Conservation (phyloP, 2,797 vertebrate genomes). For the Microchirus variegatus region DNA sequence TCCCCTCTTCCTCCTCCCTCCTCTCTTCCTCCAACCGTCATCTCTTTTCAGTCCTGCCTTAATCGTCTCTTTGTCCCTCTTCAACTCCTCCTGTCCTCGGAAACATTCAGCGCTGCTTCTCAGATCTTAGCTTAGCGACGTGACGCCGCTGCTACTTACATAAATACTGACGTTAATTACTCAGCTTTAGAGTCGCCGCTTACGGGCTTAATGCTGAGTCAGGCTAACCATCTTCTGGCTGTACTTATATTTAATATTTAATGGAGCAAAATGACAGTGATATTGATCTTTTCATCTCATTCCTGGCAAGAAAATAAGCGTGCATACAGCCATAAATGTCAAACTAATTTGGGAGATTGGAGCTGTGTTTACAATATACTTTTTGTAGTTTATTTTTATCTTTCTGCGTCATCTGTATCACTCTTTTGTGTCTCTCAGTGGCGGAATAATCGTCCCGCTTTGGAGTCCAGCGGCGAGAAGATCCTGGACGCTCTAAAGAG, state of each 20-base stretch:
- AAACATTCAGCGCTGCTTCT: not conserved
- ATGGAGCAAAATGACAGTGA: not conserved
- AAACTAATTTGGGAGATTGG: not conserved
- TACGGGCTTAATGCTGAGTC: not conserved
- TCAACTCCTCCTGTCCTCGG: not conserved
- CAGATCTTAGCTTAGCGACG: not conserved
- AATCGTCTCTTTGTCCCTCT: not conserved
- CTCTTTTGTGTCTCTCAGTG: slow-evolving; percentile 77
- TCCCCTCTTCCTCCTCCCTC: too few species aligned
- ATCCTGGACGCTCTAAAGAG: slow-evolving; percentile 85
- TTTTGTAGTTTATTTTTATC: not conserved
- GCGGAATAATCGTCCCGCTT: slow-evolving; percentile 83
- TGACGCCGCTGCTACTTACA: not conserved
- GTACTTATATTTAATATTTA: not conserved
- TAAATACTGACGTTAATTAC: not conserved
- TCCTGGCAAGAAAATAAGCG: not conserved
- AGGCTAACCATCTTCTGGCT: not conserved
- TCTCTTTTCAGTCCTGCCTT: too few species aligned
- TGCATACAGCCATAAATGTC: not conserved
- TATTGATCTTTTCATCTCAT: not conserved
- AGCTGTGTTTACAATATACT: not conserved
- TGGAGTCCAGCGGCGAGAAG: slow-evolving; percentile 87
- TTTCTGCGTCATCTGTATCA: not conserved
- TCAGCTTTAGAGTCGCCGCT: not conserved
- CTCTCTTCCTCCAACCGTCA: not conserved